phyloP scores from a whole-genome alignment of 2,888 invertebrate genomes.

The Metallyticus violacea region DNA sequence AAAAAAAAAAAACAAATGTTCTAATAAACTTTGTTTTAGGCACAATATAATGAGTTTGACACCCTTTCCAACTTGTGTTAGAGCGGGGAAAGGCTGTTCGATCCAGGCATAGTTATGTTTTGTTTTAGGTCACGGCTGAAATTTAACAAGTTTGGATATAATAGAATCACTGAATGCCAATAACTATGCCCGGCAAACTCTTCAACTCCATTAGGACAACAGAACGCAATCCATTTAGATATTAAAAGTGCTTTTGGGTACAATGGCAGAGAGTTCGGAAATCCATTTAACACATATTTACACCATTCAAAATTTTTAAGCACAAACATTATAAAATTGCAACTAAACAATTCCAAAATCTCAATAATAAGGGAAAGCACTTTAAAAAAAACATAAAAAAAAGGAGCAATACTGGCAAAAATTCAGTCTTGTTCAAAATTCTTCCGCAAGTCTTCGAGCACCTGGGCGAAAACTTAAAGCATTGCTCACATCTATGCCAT shows the following conservation, averaged over 20 bases:
- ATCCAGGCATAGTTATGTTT: background rate
- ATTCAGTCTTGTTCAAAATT: conserved; percentile 26
- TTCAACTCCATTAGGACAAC: background rate
- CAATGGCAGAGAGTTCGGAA: background rate
- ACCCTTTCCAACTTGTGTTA: background rate
- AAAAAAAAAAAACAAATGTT: too few species aligned
- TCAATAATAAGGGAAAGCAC: background rate
- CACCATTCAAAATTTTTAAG: background rate
- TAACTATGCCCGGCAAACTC: background rate
- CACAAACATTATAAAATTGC: background rate
- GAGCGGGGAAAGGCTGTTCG: background rate
- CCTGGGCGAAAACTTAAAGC: background rate
- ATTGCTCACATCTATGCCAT: background rate
- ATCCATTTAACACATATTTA: background rate
- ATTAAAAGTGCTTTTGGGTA: background rate
- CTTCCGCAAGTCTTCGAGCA: conserved; percentile 8
- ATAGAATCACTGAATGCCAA: too few species aligned
- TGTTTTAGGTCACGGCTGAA: background rate
- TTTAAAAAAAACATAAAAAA: too few species aligned
- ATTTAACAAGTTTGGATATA: background rate
- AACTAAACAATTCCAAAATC: background rate
- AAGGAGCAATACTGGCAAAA: conserved; percentile 27
- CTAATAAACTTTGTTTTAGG: background rate
- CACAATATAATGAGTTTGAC: background rate
- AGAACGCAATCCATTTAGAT: background rate